Base-by-base conservation (phyloP, 2,113 vertebrate species). In the Gambusia affinis region DNA sequence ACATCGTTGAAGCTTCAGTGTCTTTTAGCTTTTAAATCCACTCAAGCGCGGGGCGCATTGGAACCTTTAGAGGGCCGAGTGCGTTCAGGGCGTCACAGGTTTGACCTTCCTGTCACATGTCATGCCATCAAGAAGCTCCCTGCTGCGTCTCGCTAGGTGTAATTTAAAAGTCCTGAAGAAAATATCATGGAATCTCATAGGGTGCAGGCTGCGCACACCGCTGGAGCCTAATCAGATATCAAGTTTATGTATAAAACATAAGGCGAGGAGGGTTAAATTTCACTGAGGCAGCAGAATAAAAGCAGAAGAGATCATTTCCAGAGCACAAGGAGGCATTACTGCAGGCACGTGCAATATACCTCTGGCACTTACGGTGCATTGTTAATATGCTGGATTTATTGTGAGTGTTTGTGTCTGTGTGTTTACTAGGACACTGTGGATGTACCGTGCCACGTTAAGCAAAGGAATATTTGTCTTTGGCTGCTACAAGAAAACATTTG, bases 191-290 rank as follows among this genome's bases (percentile, higher is more conserved):
- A 86, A 86, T 87, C 78, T 72, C 60, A 73, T 86, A 42, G 79
- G 8, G 27, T 51, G 73, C 73, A 64, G 79, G 24, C 68, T 76
- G 63, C n/a, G 31, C 17, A 12, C 67, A 51, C 79, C 24, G 64
- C 31, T 51, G 42, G 57, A 72, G 75, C 60, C 39, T 80, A 83
- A 87, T 90, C 64, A 83, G 78, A 89, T 89, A 76, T 67, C 60
- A 79, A 78, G 72, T 70, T 89, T 72, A 89, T 91, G 88, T 89
- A 90, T 92, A 81, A 91, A 91, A 91, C 85, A 91, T 88, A 72
- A 86, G 80, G 44, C 0, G 12, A 29, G 10, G 60, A 77, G 86
- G 83, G 85, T 86, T 85, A 77, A 37, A 80, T 75, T 81, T 86
- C 81, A 71, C 73, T 19, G 51, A 28, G 74, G 60, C 68, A 72